A percentile compares a stretch with the other conserved stretches of the same genome.
Conservation (phyloP, 2,113 vertebrate genomes). For the Seriola quinqueradiata region DNA sequence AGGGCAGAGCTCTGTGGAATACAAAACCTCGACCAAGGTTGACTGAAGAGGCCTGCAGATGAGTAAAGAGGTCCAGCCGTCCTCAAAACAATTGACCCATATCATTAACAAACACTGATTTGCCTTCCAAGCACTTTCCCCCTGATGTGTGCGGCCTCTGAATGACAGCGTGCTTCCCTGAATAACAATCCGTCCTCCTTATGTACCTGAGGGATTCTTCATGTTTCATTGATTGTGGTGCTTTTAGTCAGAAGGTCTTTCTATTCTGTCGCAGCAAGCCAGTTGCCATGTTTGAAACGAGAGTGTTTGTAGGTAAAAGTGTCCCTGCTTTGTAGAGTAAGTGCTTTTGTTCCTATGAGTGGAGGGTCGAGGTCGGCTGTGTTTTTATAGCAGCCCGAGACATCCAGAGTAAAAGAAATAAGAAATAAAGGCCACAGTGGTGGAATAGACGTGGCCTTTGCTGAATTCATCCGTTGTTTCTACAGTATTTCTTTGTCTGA, state of each 20-base stretch:
- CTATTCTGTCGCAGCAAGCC: slow-evolving; percentile 53
- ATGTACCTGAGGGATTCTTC: slow-evolving; percentile 70
- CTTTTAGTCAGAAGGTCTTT: slow-evolving; percentile 72
- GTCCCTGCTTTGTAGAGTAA: slow-evolving; percentile 61
- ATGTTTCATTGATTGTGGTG: slow-evolving; percentile 79
- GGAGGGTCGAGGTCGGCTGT: slow-evolving; percentile 16
- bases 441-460: slow-evolving; percentile 10
- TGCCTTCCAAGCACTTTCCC: slow-evolving; percentile 64
- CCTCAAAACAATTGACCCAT: slow-evolving; percentile 71
- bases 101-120: slow-evolving; percentile 73
- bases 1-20: slow-evolving; percentile 60
- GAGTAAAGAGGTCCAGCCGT: slow-evolving; percentile 63
- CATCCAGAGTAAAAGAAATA: background rate
- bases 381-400: slow-evolving; percentile 44
- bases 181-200: slow-evolving; percentile 68
- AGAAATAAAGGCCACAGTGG: slow-evolving; percentile 34
- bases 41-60: slow-evolving; percentile 53
- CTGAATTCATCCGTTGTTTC: slow-evolving; percentile 15
- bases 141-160: slow-evolving; percentile 58
- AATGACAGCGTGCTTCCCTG: slow-evolving; percentile 64
- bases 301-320: slow-evolving; percentile 55
- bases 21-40: slow-evolving; percentile 52
- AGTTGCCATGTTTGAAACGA: slow-evolving; percentile 53
- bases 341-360: slow-evolving; percentile 47
- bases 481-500: slow-evolving; percentile 29